These are phyloP conservation scores for Drosophila pandora DNA, from an alignment of 1,140 invertebrate genomes.

Conservation along the genomic window DNA sequence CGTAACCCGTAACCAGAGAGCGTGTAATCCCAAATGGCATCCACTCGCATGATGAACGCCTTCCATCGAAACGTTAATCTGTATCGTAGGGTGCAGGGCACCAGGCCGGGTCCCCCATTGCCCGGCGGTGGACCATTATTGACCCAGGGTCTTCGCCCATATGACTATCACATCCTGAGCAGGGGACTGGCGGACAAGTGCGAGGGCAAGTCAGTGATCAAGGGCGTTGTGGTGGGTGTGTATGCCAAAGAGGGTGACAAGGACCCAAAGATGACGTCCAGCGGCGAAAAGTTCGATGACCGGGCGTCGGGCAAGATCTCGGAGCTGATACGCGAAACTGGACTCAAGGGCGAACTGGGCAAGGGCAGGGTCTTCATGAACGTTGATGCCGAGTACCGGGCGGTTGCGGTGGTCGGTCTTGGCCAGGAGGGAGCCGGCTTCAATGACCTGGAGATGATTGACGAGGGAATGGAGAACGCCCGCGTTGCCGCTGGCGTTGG, in stretches of 20 bases:
- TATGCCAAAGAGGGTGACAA: conserved; percentile 77
- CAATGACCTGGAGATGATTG: conserved; percentile 87
- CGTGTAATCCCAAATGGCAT: conserved; percentile 11
- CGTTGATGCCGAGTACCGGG: conserved; percentile 86
- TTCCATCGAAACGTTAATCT: conserved; percentile 15
- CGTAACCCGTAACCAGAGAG: conserved; percentile 9
- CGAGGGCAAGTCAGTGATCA: conserved; percentile 42
- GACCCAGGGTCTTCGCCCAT: neutral
- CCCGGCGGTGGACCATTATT: neutral
- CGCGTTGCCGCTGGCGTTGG: conserved; percentile 85
- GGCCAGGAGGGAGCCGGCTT: conserved; percentile 87
- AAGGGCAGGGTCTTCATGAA: conserved; percentile 86
- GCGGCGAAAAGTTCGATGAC: conserved; percentile 83
- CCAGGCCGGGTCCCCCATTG: neutral
- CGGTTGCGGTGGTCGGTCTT: conserved; percentile 88
- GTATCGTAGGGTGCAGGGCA: conserved; percentile 5
- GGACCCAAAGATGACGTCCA: conserved; percentile 72
- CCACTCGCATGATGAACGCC: conserved; percentile 23
- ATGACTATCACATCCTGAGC: neutral
- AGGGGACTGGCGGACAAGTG: conserved; percentile 16
- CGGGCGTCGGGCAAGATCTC: conserved; percentile 76
- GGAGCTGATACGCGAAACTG: conserved; percentile 70
- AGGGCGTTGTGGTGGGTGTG: conserved; percentile 83
- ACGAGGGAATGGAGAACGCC: conserved; percentile 86
- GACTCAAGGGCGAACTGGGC: conserved; percentile 83